Conservation (phyloP, 1,140 invertebrate genomes). For the Cataglyphis hispanica region DNA sequence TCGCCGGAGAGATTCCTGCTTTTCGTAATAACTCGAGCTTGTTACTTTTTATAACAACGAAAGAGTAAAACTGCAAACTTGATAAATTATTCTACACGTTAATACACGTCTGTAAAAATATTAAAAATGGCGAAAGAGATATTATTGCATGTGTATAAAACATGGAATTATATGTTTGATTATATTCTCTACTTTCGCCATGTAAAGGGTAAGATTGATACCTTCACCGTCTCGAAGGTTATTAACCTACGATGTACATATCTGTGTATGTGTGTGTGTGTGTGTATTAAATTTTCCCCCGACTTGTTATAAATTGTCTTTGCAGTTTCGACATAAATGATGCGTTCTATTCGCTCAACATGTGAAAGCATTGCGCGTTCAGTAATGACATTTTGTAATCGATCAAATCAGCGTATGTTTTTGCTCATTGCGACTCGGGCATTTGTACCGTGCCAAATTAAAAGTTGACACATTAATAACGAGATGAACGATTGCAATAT, state of each 20-base stretch:
- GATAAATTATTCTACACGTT: slow-evolving; percentile 10
- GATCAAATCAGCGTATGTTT: slow-evolving; percentile 41
- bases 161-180: slow-evolving; percentile 5
- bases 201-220: slow-evolving; percentile 39
- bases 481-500: slow-evolving; percentile 29
- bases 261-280: too few relatives aligned
- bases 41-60: slow-evolving; percentile 10
- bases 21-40: background rate
- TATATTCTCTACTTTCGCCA: slow-evolving; percentile 36
- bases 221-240: background rate
- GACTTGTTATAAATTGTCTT: slow-evolving; percentile 17
- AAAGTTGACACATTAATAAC: slow-evolving; percentile 37
- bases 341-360: background rate
- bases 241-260: background rate
- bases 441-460: slow-evolving; percentile 44
- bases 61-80: slow-evolving; percentile 12
- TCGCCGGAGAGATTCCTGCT: background rate
- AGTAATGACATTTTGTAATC: slow-evolving; percentile 52
- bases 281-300: slow-evolving; percentile 20
- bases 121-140: background rate
- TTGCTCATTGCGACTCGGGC: background rate
- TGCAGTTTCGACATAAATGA: slow-evolving; percentile 34
- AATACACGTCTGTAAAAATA: background rate
- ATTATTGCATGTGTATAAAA: background rate
- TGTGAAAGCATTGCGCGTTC: slow-evolving; percentile 13